Evolutionary conservation across 2,113 vertebrate species (phyloP).

Genomic region (Boleophthalmus pectinirostris): DNA sequence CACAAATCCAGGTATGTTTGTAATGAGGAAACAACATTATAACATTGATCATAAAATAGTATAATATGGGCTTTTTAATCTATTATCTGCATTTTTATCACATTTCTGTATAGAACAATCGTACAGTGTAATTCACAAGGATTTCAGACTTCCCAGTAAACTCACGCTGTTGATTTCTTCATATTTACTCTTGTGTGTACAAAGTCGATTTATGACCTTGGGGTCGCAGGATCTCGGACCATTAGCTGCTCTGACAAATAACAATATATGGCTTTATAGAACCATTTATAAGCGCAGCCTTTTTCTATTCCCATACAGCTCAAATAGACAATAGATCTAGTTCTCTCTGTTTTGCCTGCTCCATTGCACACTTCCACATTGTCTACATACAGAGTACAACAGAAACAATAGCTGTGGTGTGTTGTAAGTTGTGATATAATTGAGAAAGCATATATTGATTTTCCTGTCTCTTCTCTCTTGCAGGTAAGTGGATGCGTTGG

Average conservation of each 20-base stretch:
- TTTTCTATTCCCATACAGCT: not conserved
- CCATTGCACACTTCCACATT: slow-evolving; percentile 10
- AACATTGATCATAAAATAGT: too few species aligned
- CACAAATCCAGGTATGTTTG: too few species aligned
- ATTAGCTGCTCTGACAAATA: slow-evolving; percentile 85
- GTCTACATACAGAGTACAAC: slow-evolving; percentile 10
- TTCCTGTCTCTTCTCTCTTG: slow-evolving; percentile 68
- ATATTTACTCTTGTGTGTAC: slow-evolving; percentile 6
- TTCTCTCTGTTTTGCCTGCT: not conserved
- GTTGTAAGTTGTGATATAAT: slow-evolving; percentile 64
- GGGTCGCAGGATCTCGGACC: slow-evolving; percentile 81
- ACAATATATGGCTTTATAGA: slow-evolving; percentile 53
- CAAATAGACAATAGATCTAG: not conserved
- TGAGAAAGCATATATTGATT: slow-evolving; percentile 71
- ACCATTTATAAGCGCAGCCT: slow-evolving; percentile 22
- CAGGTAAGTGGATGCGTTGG: slow-evolving; percentile 77
- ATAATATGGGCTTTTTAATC: too few species aligned
- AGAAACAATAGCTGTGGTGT: slow-evolving; percentile 40
- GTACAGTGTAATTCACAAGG: not conserved
- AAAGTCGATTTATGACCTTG: slow-evolving; percentile 40
- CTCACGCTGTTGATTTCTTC: not conserved
- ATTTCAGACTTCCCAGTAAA: not conserved
- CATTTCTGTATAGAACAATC: too few species aligned
- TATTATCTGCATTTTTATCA: too few species aligned
- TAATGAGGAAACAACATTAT: too few species aligned